phyloP scores from a whole-genome alignment of 2,113 vertebrate genomes.

The Mesoclemmys tuberculata region DNA sequence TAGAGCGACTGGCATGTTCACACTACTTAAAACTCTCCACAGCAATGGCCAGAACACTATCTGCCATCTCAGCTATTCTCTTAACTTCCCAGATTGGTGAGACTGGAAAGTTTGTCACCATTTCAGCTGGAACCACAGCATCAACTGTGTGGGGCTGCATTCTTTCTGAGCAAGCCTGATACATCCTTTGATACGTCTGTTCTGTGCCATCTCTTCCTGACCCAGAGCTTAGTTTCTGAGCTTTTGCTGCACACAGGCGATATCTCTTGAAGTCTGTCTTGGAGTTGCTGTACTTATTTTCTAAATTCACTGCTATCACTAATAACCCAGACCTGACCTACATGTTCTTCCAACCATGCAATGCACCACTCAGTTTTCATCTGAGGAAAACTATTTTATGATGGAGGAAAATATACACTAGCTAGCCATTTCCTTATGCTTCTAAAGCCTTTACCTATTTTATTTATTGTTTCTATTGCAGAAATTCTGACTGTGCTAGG shows the following conservation, averaged over 20 bases:
- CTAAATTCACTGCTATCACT: accelerated
- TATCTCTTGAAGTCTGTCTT: background rate
- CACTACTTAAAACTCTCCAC: background rate
- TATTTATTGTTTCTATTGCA: background rate
- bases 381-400: background rate
- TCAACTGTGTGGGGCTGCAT: accelerated
- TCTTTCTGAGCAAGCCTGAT: accelerated
- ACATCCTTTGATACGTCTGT: accelerated
- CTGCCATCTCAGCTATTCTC: background rate
- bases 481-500: background rate
- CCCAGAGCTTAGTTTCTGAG: accelerated
- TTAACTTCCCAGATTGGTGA: background rate
- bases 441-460: background rate
- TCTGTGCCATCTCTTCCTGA: accelerated
- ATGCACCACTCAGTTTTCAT: background rate
- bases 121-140: background rate
- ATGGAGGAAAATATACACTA: background rate
- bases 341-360: background rate
- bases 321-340: accelerated
- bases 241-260: background rate
- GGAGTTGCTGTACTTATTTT: background rate
- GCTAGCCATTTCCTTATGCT: background rate
- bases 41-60: accelerated
- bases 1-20: background rate
- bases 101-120: background rate